These are phyloP conservation scores for Formica aserva DNA, from an alignment of 2,888 invertebrate species.

Conservation along the genomic window DNA sequence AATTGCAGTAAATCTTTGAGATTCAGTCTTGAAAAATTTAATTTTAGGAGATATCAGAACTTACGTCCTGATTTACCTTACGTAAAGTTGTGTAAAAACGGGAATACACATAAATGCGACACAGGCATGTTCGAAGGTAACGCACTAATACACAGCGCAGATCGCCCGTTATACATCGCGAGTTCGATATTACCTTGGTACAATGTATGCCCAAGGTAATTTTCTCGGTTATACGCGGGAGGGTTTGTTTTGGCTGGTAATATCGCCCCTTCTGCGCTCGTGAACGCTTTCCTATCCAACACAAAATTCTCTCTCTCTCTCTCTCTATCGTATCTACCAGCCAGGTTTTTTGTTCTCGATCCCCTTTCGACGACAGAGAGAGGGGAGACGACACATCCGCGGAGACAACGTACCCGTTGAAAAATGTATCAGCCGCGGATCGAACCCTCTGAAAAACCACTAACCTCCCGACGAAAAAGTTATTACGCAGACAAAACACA, in stretches of 20 bases:
- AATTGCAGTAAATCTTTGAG: neutral
- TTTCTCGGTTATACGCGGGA: constrained; percentile 70
- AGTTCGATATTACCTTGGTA: constrained; percentile 65
- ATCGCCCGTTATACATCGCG: constrained; percentile 10
- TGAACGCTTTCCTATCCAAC: constrained; percentile 17
- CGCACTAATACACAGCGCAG: constrained; percentile 27
- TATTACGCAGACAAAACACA: constrained; percentile 48
- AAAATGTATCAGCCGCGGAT: constrained; percentile 38
- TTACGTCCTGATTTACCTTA: no score
- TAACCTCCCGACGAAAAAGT: constrained; percentile 47
- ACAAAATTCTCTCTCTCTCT: neutral
- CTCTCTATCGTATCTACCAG: neutral
- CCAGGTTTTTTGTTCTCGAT: constrained; percentile 31
- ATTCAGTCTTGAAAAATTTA: neutral
- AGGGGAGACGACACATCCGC: neutral
- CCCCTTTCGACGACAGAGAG: neutral
- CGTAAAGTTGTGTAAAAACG: neutral
- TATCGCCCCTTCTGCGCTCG: constrained; percentile 55
- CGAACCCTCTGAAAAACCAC: constrained; percentile 40
- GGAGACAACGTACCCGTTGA: constrained; percentile 32
- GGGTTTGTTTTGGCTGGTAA: constrained; percentile 68
- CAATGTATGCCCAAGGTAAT: constrained; percentile 67
- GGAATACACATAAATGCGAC: constrained; percentile 2
- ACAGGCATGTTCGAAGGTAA: neutral
- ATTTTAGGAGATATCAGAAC: neutral